Percentiles rank a stretch among this genome's conserved stretches.
phyloP scores from a whole-genome alignment of 1,140 invertebrate genomes.

The Lethrus apterus region DNA sequence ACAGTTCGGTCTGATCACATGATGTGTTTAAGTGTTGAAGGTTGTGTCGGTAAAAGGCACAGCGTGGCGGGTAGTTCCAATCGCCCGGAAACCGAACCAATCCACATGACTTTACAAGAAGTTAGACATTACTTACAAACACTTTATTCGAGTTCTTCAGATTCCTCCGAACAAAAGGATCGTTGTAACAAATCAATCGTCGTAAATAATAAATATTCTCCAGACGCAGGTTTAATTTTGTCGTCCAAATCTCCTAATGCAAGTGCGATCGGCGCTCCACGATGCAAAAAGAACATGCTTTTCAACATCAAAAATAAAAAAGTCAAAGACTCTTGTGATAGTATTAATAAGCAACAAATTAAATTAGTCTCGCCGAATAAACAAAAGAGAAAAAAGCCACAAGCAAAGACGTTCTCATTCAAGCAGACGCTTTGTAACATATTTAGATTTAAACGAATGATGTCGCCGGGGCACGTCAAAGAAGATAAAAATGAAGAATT shows the following conservation, averaged over 20 bases:
- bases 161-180: slow-evolving; percentile 48
- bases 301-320: slow-evolving; percentile 59
- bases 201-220: slow-evolving; percentile 27
- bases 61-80: slow-evolving; percentile 49
- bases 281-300: slow-evolving; percentile 26
- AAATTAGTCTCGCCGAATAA: slow-evolving; percentile 35
- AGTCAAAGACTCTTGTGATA: slow-evolving; percentile 50
- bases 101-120: slow-evolving; percentile 80
- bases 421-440: slow-evolving; percentile 81
- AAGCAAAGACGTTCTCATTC: slow-evolving; percentile 57
- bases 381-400: slow-evolving; percentile 53
- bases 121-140: slow-evolving; percentile 74
- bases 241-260: slow-evolving; percentile 33
- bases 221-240: slow-evolving; percentile 32
- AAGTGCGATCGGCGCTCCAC: slow-evolving; percentile 23
- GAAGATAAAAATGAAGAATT: slow-evolving; percentile 31
- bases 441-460: slow-evolving; percentile 60
- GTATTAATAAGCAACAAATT: slow-evolving; percentile 38
- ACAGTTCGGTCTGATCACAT: background rate
- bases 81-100: slow-evolving; percentile 53
- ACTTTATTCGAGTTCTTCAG: slow-evolving; percentile 63
- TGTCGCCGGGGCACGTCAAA: slow-evolving; percentile 44
- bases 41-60: slow-evolving; percentile 44
- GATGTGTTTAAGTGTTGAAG: slow-evolving; percentile 22
- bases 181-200: slow-evolving; percentile 33